These are phyloP conservation scores for Pantala flavescens DNA, from an alignment of 1,140 invertebrate genomes.

Conservation along the genomic window DNA sequence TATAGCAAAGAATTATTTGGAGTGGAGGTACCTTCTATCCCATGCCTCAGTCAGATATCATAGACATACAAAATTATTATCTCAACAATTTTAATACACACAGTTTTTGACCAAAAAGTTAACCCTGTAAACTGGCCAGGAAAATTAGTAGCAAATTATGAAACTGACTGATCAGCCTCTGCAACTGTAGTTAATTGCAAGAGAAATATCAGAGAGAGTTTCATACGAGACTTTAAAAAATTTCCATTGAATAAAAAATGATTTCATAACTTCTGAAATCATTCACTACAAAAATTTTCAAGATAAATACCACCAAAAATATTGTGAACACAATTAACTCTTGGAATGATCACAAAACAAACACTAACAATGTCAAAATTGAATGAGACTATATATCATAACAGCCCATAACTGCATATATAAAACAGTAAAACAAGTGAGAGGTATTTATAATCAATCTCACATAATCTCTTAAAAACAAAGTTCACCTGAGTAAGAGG, in stretches of 20 bases:
- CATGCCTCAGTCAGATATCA: background rate
- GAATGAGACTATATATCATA: background rate
- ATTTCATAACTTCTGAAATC: background rate
- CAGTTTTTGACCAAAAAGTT: background rate
- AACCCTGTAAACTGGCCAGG: background rate
- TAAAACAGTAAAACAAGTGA: background rate
- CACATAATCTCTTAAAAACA: background rate
- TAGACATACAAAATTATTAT: background rate
- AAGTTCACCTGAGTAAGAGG: background rate
- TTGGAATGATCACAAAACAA: background rate
- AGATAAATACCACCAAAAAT: background rate
- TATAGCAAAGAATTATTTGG: background rate
- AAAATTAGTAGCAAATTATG: background rate
- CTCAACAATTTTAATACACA: background rate
- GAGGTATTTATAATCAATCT: background rate
- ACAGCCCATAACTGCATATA: background rate
- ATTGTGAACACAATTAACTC: background rate
- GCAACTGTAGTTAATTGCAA: too few species aligned
- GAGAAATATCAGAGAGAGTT: background rate
- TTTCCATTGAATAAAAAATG: background rate
- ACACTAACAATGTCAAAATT: background rate
- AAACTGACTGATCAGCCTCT: background rate
- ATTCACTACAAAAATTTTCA: background rate
- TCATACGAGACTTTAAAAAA: background rate
- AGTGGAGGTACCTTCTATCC: too few species aligned